Evolutionary conservation across 2,888 invertebrate species (phyloP), one percentile per base, ranked within the genome.

Genomic region (Sphaerophoria taeniata): DNA sequence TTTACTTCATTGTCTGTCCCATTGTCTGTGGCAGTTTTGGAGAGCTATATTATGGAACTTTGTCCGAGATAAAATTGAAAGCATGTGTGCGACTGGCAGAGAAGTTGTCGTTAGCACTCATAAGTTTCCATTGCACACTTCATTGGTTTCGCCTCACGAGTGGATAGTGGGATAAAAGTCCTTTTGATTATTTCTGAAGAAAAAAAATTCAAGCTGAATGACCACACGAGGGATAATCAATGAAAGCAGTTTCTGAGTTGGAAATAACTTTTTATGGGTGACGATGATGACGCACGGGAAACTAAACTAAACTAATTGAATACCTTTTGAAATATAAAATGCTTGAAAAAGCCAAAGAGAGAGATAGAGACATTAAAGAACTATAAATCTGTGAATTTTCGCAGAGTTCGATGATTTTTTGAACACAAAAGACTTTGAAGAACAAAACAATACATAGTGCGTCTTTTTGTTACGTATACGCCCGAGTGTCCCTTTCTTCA

Each of bases 71-170:
- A 11, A 9, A 43, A 12, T 43, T 43, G 36, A 69, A 39, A 43
- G 34, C 45, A 65, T 49, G 45, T 73, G 75, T 60, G 24, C 24
- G 24, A 24, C 24, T 24, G 49, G 33, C 16, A 47, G 61, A 61
- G 56, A 39, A 63, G 73, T 49, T 83, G 78, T 74, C 63, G 56
- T 83, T 69, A 70, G 61, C 14, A 73, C 72, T 63, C 69, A 61
- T 63, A 78, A 76, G 76, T 60, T 60, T 14, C 53, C 12, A 67
- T 55, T 67, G 73, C 67, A 67, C 61, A 67, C 67, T 77, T 39
- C 65, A 76, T 82, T 81, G 75, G 75, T 51, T 51, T 45, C 34
- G 12, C 39, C 24, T 6, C 6, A 6, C 3, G 16, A 7, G 16
- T 49, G 36, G 65, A 72, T 70, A 51, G 60, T 49, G 49, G n/a